Conservation (phyloP, 2,113 vertebrate genomes). For the Typhlomys cinereus region DNA sequence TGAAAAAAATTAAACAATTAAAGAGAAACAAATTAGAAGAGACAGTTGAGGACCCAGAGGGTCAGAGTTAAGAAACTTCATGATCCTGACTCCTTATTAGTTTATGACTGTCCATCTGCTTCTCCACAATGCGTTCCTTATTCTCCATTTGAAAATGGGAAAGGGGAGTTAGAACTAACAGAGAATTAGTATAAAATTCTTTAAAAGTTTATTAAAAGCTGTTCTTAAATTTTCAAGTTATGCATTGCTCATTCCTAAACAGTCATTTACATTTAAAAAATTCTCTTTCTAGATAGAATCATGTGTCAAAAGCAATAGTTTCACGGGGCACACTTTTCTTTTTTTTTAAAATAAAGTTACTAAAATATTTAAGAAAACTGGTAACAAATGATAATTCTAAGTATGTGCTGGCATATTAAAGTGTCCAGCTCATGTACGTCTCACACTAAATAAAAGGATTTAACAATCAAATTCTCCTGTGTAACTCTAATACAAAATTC, state of each 20-base stretch:
- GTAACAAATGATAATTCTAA: not conserved
- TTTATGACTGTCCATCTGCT: too few relatives aligned
- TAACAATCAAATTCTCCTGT: not conserved
- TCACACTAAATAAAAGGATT: not conserved
- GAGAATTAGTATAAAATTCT: not conserved
- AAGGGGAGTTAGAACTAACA: not conserved
- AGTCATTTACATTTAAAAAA: not conserved
- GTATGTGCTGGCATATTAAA: not conserved
- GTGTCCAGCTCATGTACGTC: not conserved
- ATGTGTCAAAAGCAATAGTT: not conserved
- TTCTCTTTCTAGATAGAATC: not conserved
- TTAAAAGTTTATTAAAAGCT: conserved; percentile 28
- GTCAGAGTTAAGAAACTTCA: not conserved
- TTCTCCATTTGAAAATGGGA: not conserved
- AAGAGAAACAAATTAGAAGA: conserved; percentile 18
- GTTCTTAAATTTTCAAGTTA: not conserved
- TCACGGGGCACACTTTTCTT: not conserved
- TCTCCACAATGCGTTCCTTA: too few relatives aligned
- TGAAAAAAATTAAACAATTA: not conserved
- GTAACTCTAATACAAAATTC: conserved; percentile 1
- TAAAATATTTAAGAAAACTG: not conserved
- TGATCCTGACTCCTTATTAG: not conserved
- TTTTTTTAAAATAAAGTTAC: not conserved
- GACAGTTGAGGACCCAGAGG: not conserved
- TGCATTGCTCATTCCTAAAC: conserved; percentile 25